Conservation (phyloP, 2,797 vertebrate genomes). For the Heteromormyrus szaboi region DNA sequence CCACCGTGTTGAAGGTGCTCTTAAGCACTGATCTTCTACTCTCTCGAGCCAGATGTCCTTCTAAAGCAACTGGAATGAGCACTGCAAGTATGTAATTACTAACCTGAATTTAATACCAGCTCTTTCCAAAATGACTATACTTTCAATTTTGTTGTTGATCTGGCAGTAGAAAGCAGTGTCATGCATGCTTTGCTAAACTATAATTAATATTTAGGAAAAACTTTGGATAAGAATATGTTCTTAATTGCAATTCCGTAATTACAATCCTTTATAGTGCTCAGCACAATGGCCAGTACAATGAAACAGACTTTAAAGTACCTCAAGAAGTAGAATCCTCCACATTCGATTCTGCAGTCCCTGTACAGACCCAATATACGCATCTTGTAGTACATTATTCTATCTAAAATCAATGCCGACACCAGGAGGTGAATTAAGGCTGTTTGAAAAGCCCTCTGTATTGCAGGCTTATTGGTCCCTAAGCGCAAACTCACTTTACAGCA, state of each 20-base stretch:
- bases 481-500: not conserved
- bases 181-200: not conserved
- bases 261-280: not conserved
- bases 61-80: not conserved
- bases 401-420: not conserved
- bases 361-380: not conserved
- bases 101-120: not conserved
- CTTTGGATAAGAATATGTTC: not conserved
- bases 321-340: not conserved
- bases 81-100: not conserved
- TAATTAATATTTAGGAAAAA: not conserved
- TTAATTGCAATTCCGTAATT: not conserved
- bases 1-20: not conserved
- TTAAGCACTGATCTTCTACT: not conserved
- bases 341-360: not conserved
- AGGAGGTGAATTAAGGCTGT: constrained; percentile 6
- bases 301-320: not conserved
- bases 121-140: not conserved
- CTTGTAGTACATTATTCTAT: not conserved
- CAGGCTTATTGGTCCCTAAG: not conserved
- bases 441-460: not conserved
- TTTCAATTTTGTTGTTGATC: not conserved
- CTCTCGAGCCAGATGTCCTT: not conserved
- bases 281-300: not conserved
- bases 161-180: not conserved